Evolutionary conservation across 2,113 vertebrate genomes (phyloP).

Genomic region (Pelecanoides urinatrix): DNA sequence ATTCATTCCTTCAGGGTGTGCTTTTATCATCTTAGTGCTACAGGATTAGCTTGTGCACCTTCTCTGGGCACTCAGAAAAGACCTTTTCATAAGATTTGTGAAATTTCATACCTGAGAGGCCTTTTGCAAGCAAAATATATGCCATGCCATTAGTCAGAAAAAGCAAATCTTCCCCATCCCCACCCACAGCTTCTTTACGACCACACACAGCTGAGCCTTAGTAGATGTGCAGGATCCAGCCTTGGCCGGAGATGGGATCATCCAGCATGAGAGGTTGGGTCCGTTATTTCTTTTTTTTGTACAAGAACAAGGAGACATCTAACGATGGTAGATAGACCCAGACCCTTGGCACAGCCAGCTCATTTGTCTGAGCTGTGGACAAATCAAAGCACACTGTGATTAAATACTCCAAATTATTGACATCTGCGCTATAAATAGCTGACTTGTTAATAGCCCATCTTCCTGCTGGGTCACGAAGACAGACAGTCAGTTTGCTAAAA

Average conservation of each 20-base stretch:
- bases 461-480: background rate
- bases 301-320: background rate
- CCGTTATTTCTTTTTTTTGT: background rate
- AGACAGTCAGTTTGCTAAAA: background rate
- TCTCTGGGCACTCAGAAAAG: conserved; percentile 5
- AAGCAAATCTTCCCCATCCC: background rate
- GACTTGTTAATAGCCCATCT: background rate
- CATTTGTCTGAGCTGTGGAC: background rate
- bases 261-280: background rate
- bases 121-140: background rate
- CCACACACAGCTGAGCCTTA: background rate
- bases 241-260: background rate
- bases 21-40: conserved; percentile 46
- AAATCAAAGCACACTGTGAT: background rate
- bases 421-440: conserved; percentile 10
- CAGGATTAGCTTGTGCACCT: background rate
- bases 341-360: background rate
- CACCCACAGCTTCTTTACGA: background rate
- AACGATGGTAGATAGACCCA: background rate
- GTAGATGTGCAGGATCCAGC: background rate
- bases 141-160: background rate
- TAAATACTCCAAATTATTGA: conserved; percentile 10
- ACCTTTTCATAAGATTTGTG: background rate
- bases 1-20: conserved; percentile 55
- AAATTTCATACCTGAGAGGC: background rate